A percentile compares a stretch with the other conserved stretches of the same genome.
phyloP scores from a whole-genome alignment of 2,797 vertebrate species.

The Cichlasoma orientale region DNA sequence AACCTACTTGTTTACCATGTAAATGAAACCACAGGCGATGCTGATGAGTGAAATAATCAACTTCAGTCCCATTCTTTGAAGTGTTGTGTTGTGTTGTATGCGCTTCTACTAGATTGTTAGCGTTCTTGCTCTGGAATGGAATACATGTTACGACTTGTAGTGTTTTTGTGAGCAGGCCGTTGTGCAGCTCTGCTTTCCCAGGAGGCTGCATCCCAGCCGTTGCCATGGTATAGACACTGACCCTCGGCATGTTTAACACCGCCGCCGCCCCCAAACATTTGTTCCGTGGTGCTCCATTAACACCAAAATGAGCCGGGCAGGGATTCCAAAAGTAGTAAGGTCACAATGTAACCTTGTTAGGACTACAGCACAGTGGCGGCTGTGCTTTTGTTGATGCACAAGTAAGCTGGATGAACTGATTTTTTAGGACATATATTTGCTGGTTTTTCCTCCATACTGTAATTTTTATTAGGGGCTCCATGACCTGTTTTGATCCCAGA shows the following conservation, averaged over 20 bases:
- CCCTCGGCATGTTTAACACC: constrained; percentile 55
- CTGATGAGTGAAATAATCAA: neutral
- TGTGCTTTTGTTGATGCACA: neutral
- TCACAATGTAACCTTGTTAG: constrained; percentile 18
- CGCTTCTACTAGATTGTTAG: constrained; percentile 43
- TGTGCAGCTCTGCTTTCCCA: constrained; percentile 61
- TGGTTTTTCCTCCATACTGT: neutral
- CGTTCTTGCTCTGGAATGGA: constrained; percentile 67
- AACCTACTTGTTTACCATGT: neutral
- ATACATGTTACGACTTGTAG: constrained; percentile 75
- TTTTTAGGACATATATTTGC: neutral
- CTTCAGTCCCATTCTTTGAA: constrained; percentile 8
- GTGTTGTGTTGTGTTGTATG: constrained; percentile 7
- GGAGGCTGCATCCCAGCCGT: constrained; percentile 62
- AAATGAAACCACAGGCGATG: neutral
- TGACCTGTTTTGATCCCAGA: constrained; percentile 18
- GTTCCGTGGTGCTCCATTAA: constrained; percentile 55
- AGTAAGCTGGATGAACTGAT: neutral
- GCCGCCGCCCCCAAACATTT: constrained; percentile 58
- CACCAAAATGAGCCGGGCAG: constrained; percentile 43
- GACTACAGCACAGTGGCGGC: neutral
- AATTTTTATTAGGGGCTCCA: constrained; percentile 9
- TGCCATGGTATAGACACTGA: constrained; percentile 62
- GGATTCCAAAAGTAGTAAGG: constrained; percentile 14
- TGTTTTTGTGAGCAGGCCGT: constrained; percentile 71